Base-by-base conservation (phyloP, 2,113 vertebrate genomes). In the Scophthalmus maximus region DNA sequence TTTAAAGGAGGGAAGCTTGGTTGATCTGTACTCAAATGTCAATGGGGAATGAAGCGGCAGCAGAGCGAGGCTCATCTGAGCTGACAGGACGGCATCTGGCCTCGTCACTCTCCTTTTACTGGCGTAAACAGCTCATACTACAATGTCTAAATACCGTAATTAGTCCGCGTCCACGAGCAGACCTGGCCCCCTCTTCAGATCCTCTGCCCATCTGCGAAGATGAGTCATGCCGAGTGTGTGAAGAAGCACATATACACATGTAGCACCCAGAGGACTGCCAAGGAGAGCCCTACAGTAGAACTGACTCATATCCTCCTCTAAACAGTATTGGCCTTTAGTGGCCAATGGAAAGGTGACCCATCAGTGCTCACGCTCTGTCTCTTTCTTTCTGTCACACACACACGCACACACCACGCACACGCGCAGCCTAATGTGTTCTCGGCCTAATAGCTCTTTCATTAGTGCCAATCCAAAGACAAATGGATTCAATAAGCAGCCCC, bases 371-470 rank as follows among this genome's bases (percentile, higher is more conserved):
- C n/a, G 18, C 38, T 55, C 36, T 12, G 8, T 52, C 46, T 68
- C 49, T 61, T 18, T 60, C 36, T 32, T 29, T 57, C 10, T 49
- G 12, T 29, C 62, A 25, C 64, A 30, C 58, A 58, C 51, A 74
- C 49, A 23, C 47, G 18, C 59, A 73, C 66, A 66, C 27, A 62
- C 36, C n/a, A 61, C 52, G 38, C 22, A 60, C 10, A 69, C 55
- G 62, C 62, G 29, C 47, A 53, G 63, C 27, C 72, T 82, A 84
- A 87, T 89, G 81, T 66, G 70, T 89, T 81, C 68, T 51, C 47
- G 14, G 30, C 65, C 83, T 90, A 87, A 90, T 81, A 82, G 83
- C 76, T 87, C 83, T 89, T 92, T 88, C 82, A 92, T 89, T 89
- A 89, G 80, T 78, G 79, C 78, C 87, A 88, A 86, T 89, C 82